phyloP scores from a whole-genome alignment of 1,140 invertebrate genomes.

The Drosophila tropicalis region DNA sequence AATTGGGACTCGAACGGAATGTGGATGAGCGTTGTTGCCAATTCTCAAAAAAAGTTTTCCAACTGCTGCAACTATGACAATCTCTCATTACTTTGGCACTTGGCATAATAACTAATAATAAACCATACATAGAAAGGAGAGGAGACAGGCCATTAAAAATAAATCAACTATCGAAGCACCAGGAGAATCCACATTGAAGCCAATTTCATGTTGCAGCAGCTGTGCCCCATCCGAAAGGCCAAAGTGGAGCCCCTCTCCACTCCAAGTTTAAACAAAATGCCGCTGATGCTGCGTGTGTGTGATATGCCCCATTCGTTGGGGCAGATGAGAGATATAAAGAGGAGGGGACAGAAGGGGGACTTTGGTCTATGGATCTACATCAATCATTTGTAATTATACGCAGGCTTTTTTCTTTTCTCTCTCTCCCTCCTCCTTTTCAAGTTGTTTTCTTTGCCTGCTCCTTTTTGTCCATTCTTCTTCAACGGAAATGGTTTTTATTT shows the following conservation, averaged over 20 bases:
- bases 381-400: constrained; percentile 77
- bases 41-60: constrained; percentile 18
- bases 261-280: constrained; percentile 61
- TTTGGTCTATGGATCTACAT: constrained; percentile 44
- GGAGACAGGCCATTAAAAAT: constrained; percentile 54
- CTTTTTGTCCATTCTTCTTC: constrained; percentile 36
- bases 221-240: constrained; percentile 28
- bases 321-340: constrained; percentile 26
- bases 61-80: constrained; percentile 39
- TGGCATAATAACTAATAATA: constrained; percentile 61
- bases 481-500: constrained; percentile 71
- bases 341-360: background rate
- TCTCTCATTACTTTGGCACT: constrained; percentile 29
- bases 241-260: constrained; percentile 13
- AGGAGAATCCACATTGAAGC: constrained; percentile 24
- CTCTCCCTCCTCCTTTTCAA: constrained; percentile 1
- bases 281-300: constrained; percentile 47
- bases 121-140: constrained; percentile 20
- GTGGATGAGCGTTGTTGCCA: constrained; percentile 19
- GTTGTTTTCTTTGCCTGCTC: constrained; percentile 27
- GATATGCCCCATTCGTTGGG: constrained; percentile 64
- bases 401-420: constrained; percentile 40
- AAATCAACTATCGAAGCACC: constrained; percentile 37
- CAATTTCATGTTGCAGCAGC: constrained; percentile 26
- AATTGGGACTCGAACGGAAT: constrained; percentile 30